A percentile compares a stretch with the other conserved stretches of the same genome.
Conservation (phyloP, 2,113 vertebrate species). For the Ptilonorhynchus violaceus region DNA sequence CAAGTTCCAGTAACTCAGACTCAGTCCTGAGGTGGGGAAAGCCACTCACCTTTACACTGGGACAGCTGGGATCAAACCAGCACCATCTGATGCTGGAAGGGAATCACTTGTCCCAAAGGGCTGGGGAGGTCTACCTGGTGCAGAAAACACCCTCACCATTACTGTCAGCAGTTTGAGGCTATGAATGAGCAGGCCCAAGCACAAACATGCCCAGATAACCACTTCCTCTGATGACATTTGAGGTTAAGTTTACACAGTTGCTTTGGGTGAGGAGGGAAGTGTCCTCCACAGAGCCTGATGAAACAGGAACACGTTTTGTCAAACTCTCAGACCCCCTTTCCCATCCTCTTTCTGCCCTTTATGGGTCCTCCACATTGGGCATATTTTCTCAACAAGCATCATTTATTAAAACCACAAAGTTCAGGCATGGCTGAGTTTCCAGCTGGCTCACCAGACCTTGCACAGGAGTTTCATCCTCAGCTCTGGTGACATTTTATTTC, state of each 20-base stretch:
- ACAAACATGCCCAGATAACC: not conserved
- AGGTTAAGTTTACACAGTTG: not conserved
- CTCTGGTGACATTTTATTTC: not conserved
- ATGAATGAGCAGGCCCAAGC: not conserved
- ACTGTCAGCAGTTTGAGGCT: not conserved
- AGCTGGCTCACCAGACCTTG: not conserved
- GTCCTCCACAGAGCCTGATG: not conserved
- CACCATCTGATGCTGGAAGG: not conserved
- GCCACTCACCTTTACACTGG: not conserved
- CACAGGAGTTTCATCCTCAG: not conserved
- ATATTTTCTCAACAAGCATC: not conserved
- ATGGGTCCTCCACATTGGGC: not conserved
- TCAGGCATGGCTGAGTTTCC: not conserved
- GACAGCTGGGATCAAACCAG: not conserved
- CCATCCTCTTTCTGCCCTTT: not conserved
- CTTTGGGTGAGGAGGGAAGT: not conserved
- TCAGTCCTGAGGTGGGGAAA: not conserved
- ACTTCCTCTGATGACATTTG: not conserved
- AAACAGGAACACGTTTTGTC: not conserved
- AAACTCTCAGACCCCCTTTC: not conserved
- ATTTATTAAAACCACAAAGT: not conserved
- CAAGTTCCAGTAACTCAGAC: not conserved
- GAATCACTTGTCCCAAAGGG: not conserved
- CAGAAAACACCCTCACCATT: not conserved
- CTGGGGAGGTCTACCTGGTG: accelerated